A percentile compares a stretch with the other conserved stretches of the same genome.
Evolutionary conservation across 2,888 invertebrate genomes (phyloP).

Genomic region (Amiota communis): DNA sequence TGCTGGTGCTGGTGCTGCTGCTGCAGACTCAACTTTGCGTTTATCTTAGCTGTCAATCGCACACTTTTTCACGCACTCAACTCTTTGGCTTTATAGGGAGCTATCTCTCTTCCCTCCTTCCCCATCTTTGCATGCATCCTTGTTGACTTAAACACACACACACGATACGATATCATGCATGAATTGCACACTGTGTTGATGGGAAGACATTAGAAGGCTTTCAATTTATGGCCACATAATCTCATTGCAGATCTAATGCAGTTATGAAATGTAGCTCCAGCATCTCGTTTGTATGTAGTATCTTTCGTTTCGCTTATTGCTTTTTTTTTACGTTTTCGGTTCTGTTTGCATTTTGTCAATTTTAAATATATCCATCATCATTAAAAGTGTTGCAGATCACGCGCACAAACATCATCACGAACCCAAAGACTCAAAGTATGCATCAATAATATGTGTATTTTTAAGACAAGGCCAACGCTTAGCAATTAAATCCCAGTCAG

Average conservation of each 20-base stretch:
- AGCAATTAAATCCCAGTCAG: not conserved
- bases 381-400: not conserved
- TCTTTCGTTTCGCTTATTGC: not conserved
- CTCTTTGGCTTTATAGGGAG: not conserved
- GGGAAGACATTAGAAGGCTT: constrained; percentile 28
- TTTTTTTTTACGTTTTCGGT: constrained; percentile 6
- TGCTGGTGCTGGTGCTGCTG: not conserved
- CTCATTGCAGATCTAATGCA: constrained; percentile 12
- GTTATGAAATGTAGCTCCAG: constrained; percentile 11
- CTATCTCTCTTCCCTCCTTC: not conserved
- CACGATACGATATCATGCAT: not conserved
- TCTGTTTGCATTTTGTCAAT: constrained; percentile 27
- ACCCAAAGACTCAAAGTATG: not conserved
- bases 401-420: not conserved
- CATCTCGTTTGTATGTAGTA: not conserved
- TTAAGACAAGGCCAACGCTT: not conserved
- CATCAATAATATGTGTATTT: not conserved
- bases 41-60: constrained; percentile 26
- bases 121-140: not conserved
- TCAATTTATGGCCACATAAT: constrained; percentile 23
- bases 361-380: constrained; percentile 20
- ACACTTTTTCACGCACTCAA: constrained; percentile 21
- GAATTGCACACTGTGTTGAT: constrained; percentile 10
- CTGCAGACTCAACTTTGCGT: not conserved
- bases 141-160: not conserved